Evolutionary conservation across 2,797 vertebrate species (phyloP), one percentile per base, ranked within the genome.

Genomic region (Sebastes hopkinsi): DNA sequence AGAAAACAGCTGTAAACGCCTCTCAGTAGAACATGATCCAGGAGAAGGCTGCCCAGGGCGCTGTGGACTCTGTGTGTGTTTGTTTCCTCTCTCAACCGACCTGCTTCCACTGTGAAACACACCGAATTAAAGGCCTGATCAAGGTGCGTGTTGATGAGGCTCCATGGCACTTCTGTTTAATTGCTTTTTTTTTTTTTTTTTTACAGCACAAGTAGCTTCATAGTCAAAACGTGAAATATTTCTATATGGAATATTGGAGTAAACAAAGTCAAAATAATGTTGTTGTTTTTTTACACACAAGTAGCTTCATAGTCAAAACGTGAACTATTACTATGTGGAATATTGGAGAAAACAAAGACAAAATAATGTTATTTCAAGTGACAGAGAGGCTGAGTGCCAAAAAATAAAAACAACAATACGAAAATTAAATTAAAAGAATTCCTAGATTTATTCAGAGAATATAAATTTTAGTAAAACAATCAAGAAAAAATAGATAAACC

Each of bases 1-100:
- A 84, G 22, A 77, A 91, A 94, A 92, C 94, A 94, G 93, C 94
- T 93, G 94, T 91, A 92, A 90, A 88, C 88, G 88, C 85, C 86
- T 88, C 89, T 60, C 81, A 73, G 75, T 81, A 87, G 66, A 92
- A 92, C 90, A 87, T 69, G 87, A 93, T 84, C 75, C 84, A 83
- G 85, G 85, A 80, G 86, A 42, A 27, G 86, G 79, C 80, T 82
- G 88, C 88, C 69, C 88, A 65, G 67, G 82, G 78, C 85, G 83
- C 88, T 14, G 74, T 68, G 69, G 82, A 76, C 85, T 82, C 88
- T 14, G 74, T 71, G 77, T 80, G 77, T 79, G 86, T 89, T 76
- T 68, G 84, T 78, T 79, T 77, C 87, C 81, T 70, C 5, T 67
- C 80, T 72, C 42, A 32, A 58, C 36, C 46, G 67, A 69, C 4